These are phyloP conservation scores for Poecilobothrus nobilitatus DNA, from an alignment of 2,888 invertebrate genomes.

Conservation along the genomic window DNA sequence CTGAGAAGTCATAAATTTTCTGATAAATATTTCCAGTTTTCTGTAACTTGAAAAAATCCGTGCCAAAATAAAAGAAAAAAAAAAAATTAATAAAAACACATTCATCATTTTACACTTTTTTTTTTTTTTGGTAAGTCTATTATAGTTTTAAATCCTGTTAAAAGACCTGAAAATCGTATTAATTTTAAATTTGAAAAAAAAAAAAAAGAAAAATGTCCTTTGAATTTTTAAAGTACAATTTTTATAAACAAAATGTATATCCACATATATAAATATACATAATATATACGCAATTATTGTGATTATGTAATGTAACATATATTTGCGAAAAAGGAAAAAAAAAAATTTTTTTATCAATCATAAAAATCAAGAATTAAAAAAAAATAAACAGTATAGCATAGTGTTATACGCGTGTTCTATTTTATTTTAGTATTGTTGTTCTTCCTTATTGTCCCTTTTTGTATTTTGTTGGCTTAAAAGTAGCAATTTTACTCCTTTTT, in stretches of 20 bases:
- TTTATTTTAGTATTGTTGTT: neutral
- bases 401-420: neutral
- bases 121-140: too few species aligned
- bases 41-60: neutral
- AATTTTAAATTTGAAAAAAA: neutral
- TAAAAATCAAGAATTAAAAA: neutral
- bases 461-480: neutral
- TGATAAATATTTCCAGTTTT: neutral
- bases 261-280: too few species aligned
- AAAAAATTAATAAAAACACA: too few species aligned
- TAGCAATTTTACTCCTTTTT: neutral
- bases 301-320: neutral
- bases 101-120: neutral
- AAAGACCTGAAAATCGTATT: slow-evolving; percentile 6
- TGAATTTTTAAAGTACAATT: too few species aligned
- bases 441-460: neutral
- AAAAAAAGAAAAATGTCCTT: neutral
- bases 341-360: neutral
- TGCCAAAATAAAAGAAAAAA: neutral
- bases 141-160: slow-evolving; percentile 1
- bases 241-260: too few species aligned
- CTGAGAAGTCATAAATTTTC: slow-evolving; percentile 1
- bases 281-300: too few species aligned
- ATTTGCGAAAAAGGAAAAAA: too few species aligned
- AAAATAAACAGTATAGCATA: neutral